These are phyloP conservation scores for Drosophila mojavensis DNA, from an alignment of 1,140 invertebrate genomes.

Conservation along the genomic window DNA sequence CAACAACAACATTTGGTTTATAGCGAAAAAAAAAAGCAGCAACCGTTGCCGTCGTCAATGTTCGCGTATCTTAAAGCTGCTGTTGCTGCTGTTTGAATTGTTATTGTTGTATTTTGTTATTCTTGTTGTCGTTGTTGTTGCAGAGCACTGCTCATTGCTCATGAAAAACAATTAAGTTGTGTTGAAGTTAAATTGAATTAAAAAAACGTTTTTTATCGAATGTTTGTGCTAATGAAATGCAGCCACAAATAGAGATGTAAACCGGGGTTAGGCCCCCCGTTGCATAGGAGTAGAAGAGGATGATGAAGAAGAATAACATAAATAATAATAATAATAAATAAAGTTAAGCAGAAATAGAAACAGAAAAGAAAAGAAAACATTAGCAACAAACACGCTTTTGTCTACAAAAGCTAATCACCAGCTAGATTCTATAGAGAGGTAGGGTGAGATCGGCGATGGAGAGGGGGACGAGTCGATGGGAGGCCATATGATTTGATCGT, in stretches of 20 bases:
- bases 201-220: slow-evolving; percentile 55
- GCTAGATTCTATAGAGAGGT: slow-evolving; percentile 4
- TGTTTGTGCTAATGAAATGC: slow-evolving; percentile 67
- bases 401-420: slow-evolving; percentile 28
- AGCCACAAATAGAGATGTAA: slow-evolving; percentile 59
- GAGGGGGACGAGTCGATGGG: not conserved
- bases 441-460: not conserved
- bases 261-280: not conserved
- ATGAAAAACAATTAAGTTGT: slow-evolving; percentile 70
- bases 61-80: slow-evolving; percentile 28
- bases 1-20: slow-evolving; percentile 56
- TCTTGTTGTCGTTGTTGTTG: slow-evolving; percentile 18
- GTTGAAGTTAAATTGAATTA: slow-evolving; percentile 74
- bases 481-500: slow-evolving; percentile 26
- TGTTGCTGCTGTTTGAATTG: slow-evolving; percentile 15
- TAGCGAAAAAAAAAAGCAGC: slow-evolving; percentile 35
- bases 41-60: slow-evolving; percentile 26
- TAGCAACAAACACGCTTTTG: not conserved
- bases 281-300: slow-evolving; percentile 13
- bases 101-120: slow-evolving; percentile 4
- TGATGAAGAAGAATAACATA: slow-evolving; percentile 9
- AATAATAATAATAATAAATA: slow-evolving; percentile 11
- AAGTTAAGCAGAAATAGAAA: slow-evolving; percentile 4
- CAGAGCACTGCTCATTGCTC: slow-evolving; percentile 35
- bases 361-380: not conserved